Percentiles rank a stretch among this genome's conserved stretches.
Evolutionary conservation across 1,140 invertebrate genomes (phyloP).

Genomic region (Drosophila saltans): DNA sequence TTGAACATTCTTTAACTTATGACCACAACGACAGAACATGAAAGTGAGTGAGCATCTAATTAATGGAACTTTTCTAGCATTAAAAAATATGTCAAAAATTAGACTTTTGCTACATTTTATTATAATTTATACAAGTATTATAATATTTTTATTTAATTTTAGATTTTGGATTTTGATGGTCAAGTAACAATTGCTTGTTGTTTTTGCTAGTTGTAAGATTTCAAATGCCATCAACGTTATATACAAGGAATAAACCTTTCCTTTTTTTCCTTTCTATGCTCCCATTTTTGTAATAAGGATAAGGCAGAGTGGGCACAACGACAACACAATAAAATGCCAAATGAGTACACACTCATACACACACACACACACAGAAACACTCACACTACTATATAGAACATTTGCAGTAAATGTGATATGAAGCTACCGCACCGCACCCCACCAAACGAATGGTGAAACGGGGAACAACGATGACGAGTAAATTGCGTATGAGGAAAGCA

Average conservation of each 20-base stretch:
- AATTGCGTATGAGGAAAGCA: slow-evolving; percentile 31
- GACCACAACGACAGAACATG: not conserved
- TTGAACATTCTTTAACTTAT: slow-evolving; percentile 5
- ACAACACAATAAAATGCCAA: slow-evolving; percentile 9
- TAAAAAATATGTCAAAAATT: no score
- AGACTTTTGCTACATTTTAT: not conserved
- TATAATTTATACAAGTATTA: not conserved
- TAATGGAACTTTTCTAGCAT: no score
- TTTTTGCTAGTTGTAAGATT: not conserved
- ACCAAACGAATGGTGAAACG: not conserved
- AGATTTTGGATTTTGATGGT: no score
- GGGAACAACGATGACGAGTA: slow-evolving; percentile 15
- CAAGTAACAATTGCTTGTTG: not conserved
- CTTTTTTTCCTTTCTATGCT: not conserved
- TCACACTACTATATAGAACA: not conserved
- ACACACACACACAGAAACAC: not conserved
- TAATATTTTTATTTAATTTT: not conserved
- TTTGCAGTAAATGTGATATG: slow-evolving; percentile 14
- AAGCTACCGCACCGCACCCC: not conserved
- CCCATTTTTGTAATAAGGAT: not conserved
- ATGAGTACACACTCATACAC: slow-evolving; percentile 3
- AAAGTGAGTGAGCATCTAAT: no score
- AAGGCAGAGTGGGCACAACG: slow-evolving; percentile 4
- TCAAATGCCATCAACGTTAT: not conserved
- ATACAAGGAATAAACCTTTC: not conserved